These are phyloP conservation scores for Campoplex nolae DNA, from an alignment of 2,888 invertebrate species.

Conservation along the genomic window DNA sequence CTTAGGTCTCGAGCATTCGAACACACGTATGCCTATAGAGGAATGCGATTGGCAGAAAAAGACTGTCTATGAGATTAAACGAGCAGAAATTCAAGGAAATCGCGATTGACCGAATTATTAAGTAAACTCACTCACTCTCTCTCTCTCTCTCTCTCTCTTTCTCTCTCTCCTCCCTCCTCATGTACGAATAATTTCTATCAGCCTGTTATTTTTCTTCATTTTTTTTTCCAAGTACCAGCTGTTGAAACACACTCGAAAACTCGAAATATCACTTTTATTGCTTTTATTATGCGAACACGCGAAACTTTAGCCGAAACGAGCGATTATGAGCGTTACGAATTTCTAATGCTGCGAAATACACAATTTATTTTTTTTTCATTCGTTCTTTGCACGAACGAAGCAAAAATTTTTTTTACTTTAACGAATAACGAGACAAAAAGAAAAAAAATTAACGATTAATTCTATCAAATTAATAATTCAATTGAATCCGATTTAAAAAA, in stretches of 20 bases:
- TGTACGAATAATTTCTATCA: conserved; percentile 28
- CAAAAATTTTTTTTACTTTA: conserved; percentile 63
- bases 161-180: conserved; percentile 7
- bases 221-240: conserved; percentile 12
- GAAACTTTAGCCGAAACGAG: conserved; percentile 3
- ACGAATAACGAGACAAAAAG: background rate
- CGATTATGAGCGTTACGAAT: conserved; percentile 1
- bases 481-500: too few species aligned
- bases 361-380: background rate
- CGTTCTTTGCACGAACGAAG: conserved; percentile 45
- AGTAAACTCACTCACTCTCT: conserved; percentile 38
- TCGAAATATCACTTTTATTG: conserved; percentile 50
- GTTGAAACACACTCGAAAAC: conserved; percentile 36
- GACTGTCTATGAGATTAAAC: conserved; percentile 18
- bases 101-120: conserved; percentile 67
- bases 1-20: background rate
- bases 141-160: too few species aligned
- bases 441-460: background rate
- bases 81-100: conserved; percentile 69
- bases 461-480: background rate
- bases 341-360: conserved; percentile 13
- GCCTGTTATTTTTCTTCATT: background rate
- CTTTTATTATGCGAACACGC: conserved; percentile 14
- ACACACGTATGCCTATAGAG: background rate
- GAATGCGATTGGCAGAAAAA: background rate